Conservation (phyloP, 2,888 invertebrate species). For the Xylocampa areola region DNA sequence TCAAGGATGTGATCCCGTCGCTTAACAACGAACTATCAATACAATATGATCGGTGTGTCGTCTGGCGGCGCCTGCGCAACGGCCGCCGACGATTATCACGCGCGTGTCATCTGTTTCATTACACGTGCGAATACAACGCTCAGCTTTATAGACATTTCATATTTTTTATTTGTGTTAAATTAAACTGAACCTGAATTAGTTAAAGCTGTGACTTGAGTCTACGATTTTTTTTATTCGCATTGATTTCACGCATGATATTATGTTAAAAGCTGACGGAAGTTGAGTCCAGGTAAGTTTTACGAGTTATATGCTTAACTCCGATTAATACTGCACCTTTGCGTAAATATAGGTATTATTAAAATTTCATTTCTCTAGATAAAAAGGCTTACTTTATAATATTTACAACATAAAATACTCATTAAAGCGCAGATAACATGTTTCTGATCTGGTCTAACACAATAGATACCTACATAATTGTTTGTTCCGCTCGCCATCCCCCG, state of each 20-base stretch:
- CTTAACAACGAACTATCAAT: not conserved
- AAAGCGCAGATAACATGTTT: not conserved
- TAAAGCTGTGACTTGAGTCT: too few species aligned
- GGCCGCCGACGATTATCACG: constrained; percentile 29
- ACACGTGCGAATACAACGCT: constrained; percentile 1
- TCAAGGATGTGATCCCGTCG: not conserved
- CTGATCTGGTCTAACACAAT: not conserved
- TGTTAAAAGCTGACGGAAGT: too few species aligned
- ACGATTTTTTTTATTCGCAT: too few species aligned
- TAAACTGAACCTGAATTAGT: too few species aligned
- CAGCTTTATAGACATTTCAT: not conserved
- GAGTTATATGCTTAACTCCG: too few species aligned
- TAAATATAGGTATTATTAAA: too few species aligned
- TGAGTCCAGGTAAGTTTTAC: too few species aligned
- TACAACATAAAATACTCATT: not conserved
- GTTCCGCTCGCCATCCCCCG: constrained; percentile 8
- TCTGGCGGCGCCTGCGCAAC: not conserved
- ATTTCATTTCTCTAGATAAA: too few species aligned
- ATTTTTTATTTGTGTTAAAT: not conserved
- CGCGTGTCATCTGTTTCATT: constrained; percentile 52
- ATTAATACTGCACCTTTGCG: too few species aligned
- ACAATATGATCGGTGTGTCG: not conserved
- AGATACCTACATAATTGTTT: too few species aligned
- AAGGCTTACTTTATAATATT: too few species aligned
- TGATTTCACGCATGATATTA: too few species aligned